A percentile compares a stretch with the other conserved stretches of the same genome.
These are phyloP conservation scores for Papilio helenus DNA, from an alignment of 1,140 invertebrate species.

Conservation along the genomic window DNA sequence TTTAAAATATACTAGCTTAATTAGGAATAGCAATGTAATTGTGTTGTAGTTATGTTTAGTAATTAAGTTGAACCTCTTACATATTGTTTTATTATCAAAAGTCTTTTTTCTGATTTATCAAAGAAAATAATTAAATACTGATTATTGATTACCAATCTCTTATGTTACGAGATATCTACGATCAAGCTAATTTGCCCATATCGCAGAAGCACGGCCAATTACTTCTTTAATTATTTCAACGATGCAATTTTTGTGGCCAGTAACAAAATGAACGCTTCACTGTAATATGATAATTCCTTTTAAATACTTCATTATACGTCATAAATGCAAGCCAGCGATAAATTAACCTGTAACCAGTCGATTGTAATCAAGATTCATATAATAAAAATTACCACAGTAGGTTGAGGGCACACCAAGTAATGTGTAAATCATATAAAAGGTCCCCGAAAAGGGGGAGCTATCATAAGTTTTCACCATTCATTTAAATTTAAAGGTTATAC, in stretches of 20 bases:
- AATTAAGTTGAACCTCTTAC: background rate
- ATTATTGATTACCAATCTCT: constrained; percentile 3
- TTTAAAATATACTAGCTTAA: too few species aligned
- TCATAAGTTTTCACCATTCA: too few species aligned
- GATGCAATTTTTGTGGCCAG: constrained; percentile 23
- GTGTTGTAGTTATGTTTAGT: background rate
- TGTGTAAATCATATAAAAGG: background rate
- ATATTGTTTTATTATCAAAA: background rate
- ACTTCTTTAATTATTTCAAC: constrained; percentile 12
- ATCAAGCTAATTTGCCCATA: background rate
- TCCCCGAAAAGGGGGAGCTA: background rate
- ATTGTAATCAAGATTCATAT: constrained; percentile 52
- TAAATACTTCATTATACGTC: constrained; percentile 58
- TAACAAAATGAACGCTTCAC: constrained; percentile 32
- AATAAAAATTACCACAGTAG: constrained; percentile 52
- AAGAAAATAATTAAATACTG: background rate
- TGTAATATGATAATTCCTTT: constrained; percentile 44
- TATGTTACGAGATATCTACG: background rate
- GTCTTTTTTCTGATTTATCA: background rate
- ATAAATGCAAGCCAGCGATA: constrained; percentile 54
- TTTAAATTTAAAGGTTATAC: too few species aligned
- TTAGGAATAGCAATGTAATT: too few species aligned
- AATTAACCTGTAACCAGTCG: constrained; percentile 51
- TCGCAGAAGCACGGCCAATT: background rate
- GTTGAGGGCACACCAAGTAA: constrained; percentile 32